Base-by-base conservation (phyloP, 2,113 vertebrate species). In the Oplegnathus fasciatus region DNA sequence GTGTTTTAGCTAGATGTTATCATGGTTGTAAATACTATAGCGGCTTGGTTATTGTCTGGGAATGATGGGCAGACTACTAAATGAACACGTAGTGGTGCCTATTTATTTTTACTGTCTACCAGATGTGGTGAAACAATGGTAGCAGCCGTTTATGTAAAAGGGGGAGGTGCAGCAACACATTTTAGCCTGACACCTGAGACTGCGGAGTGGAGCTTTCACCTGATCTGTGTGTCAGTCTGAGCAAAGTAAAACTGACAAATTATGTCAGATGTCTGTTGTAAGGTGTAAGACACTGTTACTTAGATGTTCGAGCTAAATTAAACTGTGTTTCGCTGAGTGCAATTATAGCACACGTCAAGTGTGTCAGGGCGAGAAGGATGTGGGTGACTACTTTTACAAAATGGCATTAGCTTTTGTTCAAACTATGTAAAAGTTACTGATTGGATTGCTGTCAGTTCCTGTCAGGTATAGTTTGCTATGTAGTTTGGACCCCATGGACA, bases 291-390 rank as follows among this genome's bases (percentile, higher is more conserved):
- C 48, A 30, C 20, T 75, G 58, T 67, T 70, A 70, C 44, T 71
- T 0, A 26, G 50, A 74, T 62, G 44, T 84, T 78, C 30, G 18
- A 17, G 54, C 34, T 30, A 60, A 80, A 82, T 80, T 30, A 70
- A 87, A 69, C 28, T 26, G 32, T 82, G 14, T 86, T 88, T 83
- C 8, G 42, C 57, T 34, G 42, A 77, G 60, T 74, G 58, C 71
- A 84, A 70, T 80, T 84, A 79, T 40, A 75, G 58, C 15, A n/a
- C 7, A 18, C 54, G 77, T 84, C 58, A 70, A 66, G 61, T 68
- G 50, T 70, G 67, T 71, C 75, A 61, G n/a, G 30, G 60, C 1
- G 32, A 28, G 52, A 80, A 40, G 13, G 48, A 8, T 58, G 50
- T 57, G 6, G 69, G 10, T 78, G 70, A 61, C 48, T 1, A 57